Base-by-base conservation (phyloP, 2,113 vertebrate genomes). In the Lampris incognitus region DNA sequence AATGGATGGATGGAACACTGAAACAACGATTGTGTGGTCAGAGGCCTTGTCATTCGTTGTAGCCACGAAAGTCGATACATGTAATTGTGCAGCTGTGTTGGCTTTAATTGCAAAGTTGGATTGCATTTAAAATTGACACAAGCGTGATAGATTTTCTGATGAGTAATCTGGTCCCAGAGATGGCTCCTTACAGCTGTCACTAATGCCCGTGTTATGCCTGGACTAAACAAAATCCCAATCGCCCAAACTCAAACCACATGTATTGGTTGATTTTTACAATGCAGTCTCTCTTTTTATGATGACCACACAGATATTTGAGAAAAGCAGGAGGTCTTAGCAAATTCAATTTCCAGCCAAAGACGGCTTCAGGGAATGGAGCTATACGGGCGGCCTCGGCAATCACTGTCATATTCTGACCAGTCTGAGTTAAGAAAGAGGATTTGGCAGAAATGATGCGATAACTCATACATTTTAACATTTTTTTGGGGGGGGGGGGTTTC, bases 341-440 rank as follows among this genome's bases (percentile, higher is more conserved):
- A 63, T 6, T 1, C 40, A 4, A 24, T 56, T 40, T 69, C 60
- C 24, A 24, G 24, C 24, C 24, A 51, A 38, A 56, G 57, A 0
- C 8, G 10, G 56, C 46, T 38, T 3, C 13, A 79, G 79, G 79
- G 70, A 77, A 51, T 38, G 7, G 36, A 80, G 41, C 37, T 0
- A 63, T 24, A 24, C 24, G 13, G 7, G 52, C 13, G 62, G 56
- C 55, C 55, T 48, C 62, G 66, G 64, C 24, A 48, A 76, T 80
- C 61, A 74, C 60, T n/a, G 40, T 5, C 13, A 1, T 2, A 11
- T 55, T 13, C 6, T 3, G 60, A 44, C 40, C 57, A 72, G 44
- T 71, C 51, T 65, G 3, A 49, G 11, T 44, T 10, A 40, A 50
- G 42, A 64, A 41, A 62, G 13, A 60, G 37, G 56, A 39, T 1